These are phyloP conservation scores for Leuciscus waleckii DNA, from an alignment of 2,797 vertebrate species.

Conservation along the genomic window DNA sequence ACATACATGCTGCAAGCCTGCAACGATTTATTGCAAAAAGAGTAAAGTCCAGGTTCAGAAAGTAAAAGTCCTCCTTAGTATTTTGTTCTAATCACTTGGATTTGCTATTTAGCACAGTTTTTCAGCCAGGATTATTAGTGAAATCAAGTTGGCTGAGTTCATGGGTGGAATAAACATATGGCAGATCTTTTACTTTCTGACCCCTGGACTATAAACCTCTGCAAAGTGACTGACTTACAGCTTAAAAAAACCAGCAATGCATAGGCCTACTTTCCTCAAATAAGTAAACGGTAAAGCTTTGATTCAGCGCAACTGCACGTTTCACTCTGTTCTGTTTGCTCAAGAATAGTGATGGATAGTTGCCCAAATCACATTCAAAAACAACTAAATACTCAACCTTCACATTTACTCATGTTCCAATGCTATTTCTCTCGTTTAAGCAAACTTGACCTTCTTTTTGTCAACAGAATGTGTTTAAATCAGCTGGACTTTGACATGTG, in stretches of 20 bases:
- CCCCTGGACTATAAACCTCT: no score
- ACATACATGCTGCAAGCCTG: neutral
- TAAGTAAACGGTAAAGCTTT: neutral
- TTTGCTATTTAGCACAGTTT: no score
- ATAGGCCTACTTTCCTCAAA: neutral
- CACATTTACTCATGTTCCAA: neutral
- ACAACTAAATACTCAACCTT: neutral
- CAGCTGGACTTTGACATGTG: conserved; percentile 10
- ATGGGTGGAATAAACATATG: no score
- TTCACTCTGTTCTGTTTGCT: neutral
- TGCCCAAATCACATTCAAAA: neutral
- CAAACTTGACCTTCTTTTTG: conserved; percentile 12
- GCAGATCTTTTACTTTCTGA: no score
- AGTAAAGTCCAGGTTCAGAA: no score
- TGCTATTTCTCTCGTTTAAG: neutral
- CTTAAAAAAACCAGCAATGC: neutral
- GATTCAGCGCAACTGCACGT: neutral
- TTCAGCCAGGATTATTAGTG: no score
- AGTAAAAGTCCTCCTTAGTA: no score
- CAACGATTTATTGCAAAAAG: neutral
- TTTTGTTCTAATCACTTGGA: no score
- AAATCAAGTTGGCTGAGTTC: no score
- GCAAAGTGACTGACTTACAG: neutral
- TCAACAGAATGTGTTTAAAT: conserved; percentile 30
- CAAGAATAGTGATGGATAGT: neutral